Evolutionary conservation across 30 jellyfish, hydroid and myxozoan species (phyloP).

Genomic region (Sanderia malayensis): DNA sequence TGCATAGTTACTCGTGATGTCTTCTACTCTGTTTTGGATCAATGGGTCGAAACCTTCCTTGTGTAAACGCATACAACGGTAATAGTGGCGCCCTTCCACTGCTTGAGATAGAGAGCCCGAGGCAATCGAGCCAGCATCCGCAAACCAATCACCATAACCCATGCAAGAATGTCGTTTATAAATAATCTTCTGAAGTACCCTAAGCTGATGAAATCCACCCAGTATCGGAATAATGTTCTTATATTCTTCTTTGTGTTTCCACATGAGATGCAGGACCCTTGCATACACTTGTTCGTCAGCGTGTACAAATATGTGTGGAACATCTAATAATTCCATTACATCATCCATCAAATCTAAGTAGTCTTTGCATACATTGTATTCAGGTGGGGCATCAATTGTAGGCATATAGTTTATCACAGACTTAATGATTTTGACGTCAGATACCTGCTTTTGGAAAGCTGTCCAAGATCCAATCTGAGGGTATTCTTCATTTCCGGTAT

Average conservation of each 20-base stretch:
- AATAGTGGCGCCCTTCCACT: constrained; percentile 7
- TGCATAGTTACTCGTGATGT: neutral
- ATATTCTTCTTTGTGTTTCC: constrained; percentile 3
- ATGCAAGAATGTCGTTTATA: constrained; percentile 23
- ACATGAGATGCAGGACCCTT: neutral
- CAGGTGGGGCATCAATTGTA: neutral
- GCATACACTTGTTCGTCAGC: constrained; percentile 19
- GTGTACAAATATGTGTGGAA: constrained; percentile 6
- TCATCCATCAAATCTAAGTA: neutral
- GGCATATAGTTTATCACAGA: neutral
- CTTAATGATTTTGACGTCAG: neutral
- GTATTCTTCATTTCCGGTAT: neutral
- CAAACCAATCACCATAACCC: constrained; percentile 31
- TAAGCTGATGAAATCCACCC: constrained; percentile 31
- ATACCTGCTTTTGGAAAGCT: constrained; percentile 1
- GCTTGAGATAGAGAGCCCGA: constrained; percentile 6
- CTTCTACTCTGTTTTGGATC: constrained; percentile 1
- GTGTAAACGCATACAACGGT: constrained; percentile 19
- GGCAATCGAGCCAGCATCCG: constrained; percentile 10
- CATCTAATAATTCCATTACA: neutral
- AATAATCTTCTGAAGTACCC: constrained; percentile 17
- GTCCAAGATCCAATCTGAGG: neutral
- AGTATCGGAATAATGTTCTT: neutral
- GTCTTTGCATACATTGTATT: neutral
- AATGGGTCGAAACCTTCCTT: constrained; percentile 2